Conservation (phyloP, 2,113 vertebrate species). For the Siniperca chuatsi region DNA sequence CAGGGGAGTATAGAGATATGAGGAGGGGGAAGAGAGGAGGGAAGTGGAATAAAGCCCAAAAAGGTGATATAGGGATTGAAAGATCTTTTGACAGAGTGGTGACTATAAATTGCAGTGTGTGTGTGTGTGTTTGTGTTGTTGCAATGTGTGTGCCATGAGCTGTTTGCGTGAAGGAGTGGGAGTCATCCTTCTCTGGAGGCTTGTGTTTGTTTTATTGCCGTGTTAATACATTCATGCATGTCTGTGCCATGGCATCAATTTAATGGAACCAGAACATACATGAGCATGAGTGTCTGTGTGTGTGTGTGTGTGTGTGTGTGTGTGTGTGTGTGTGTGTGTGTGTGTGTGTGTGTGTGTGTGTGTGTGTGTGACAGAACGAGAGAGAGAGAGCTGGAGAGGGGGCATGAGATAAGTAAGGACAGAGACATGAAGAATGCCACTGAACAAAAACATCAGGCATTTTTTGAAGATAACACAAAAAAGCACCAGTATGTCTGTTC, state of each 20-base stretch:
- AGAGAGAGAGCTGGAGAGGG: constrained; percentile 13
- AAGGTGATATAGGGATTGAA: constrained; percentile 38
- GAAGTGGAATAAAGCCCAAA: constrained; percentile 31
- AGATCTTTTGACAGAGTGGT: constrained; percentile 44
- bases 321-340: not conserved
- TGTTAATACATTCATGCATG: constrained; percentile 66
- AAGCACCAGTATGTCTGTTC: constrained; percentile 23
- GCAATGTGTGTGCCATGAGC: constrained; percentile 28
- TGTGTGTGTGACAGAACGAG: not conserved
- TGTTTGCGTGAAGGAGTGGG: constrained; percentile 51
- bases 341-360: constrained; percentile 1
- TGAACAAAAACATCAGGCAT: constrained; percentile 41
- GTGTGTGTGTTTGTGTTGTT: constrained; percentile 35
- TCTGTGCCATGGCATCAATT: constrained; percentile 55
- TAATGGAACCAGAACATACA: constrained; percentile 52
- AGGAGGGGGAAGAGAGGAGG: constrained; percentile 22
- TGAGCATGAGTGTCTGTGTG: constrained; percentile 16
- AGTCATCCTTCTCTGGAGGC: constrained; percentile 67
- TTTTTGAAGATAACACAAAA: constrained; percentile 43
- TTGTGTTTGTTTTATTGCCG: constrained; percentile 46
- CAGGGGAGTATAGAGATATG: constrained; percentile 31
- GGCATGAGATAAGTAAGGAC: constrained; percentile 38
- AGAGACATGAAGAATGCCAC: constrained; percentile 25
- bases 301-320: constrained; percentile 19
- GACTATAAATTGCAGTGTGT: constrained; percentile 34